A percentile compares a stretch with the other conserved stretches of the same genome.
phyloP scores from a whole-genome alignment of 2,888 invertebrate genomes.

The Liposcelis brunnea region DNA sequence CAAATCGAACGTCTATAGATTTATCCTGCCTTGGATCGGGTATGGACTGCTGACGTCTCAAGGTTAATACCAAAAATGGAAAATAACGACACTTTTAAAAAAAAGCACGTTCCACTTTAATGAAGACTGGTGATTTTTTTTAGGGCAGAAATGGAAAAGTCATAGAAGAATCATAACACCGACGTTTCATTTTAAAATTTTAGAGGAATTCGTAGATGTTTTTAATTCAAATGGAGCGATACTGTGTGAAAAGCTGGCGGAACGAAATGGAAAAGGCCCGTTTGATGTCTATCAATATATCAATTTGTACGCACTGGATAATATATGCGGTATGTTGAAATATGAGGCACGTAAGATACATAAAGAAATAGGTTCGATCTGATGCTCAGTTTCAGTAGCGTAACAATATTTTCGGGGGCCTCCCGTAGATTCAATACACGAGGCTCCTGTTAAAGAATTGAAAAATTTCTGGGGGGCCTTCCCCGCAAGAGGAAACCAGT shows the following conservation, averaged over 20 bases:
- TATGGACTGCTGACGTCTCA: constrained; percentile 19
- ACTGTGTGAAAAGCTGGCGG: constrained; percentile 23
- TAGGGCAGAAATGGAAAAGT: constrained; percentile 29
- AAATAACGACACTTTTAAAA: too few relatives aligned
- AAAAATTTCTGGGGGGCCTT: too few relatives aligned
- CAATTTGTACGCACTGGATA: constrained; percentile 16
- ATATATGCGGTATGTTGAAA: constrained; percentile 17
- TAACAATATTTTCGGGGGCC: too few relatives aligned
- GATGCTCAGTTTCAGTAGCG: too few relatives aligned
- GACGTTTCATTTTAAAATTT: constrained; percentile 30
- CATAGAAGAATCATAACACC: constrained; percentile 30
- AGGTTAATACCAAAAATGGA: constrained; percentile 13
- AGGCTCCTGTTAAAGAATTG: too few relatives aligned
- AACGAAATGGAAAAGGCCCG: constrained; percentile 15
- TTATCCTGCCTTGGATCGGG: constrained; percentile 19
- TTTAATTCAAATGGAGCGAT: constrained; percentile 26
- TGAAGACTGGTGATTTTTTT: too few relatives aligned
- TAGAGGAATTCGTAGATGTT: constrained; percentile 25
- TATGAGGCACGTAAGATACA: too few relatives aligned
- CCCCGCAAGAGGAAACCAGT: too few relatives aligned
- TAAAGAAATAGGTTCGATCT: too few relatives aligned
- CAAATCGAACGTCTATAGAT: constrained; percentile 18
- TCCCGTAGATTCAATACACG: too few relatives aligned
- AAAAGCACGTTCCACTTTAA: too few relatives aligned
- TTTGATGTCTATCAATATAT: constrained; percentile 17